Evolutionary conservation across 2,888 invertebrate genomes (phyloP).

Genomic region (Linyphia triangularis): DNA sequence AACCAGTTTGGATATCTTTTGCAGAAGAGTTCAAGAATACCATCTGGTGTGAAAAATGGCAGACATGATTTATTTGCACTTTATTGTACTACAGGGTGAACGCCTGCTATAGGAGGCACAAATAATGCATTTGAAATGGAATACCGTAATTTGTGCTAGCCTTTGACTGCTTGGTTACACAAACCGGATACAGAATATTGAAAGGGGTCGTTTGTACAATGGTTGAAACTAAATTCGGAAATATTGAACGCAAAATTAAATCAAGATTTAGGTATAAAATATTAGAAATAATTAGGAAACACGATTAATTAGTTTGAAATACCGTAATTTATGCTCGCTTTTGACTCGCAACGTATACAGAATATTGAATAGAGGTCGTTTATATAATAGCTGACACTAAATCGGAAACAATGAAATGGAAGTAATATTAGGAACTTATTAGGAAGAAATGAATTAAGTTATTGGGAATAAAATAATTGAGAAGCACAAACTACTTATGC

Average conservation of each 20-base stretch:
- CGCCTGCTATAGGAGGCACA: not conserved
- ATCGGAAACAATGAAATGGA: too few species aligned
- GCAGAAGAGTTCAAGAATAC: conserved; percentile 44
- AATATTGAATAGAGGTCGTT: too few species aligned
- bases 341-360: too few species aligned
- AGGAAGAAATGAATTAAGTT: too few species aligned
- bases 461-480: too few species aligned
- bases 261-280: not conserved
- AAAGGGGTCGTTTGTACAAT: not conserved
- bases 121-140: not conserved
- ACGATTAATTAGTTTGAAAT: too few species aligned
- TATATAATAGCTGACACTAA: too few species aligned
- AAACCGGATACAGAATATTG: too few species aligned
- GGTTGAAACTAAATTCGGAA: not conserved
- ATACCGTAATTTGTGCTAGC: conserved; percentile 17
- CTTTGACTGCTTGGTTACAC: not conserved
- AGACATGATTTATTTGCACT: conserved; percentile 60
- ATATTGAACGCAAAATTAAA: not conserved
- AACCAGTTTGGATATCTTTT: not conserved
- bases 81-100: conserved; percentile 1
- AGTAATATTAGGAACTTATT: too few species aligned
- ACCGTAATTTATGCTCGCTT: too few species aligned
- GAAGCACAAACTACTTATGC: too few species aligned
- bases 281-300: not conserved
- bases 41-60: conserved; percentile 69